A percentile compares a stretch with the other conserved stretches of the same genome.
Evolutionary conservation across 2,113 vertebrate species (phyloP).

Genomic region (Mobula hypostoma): DNA sequence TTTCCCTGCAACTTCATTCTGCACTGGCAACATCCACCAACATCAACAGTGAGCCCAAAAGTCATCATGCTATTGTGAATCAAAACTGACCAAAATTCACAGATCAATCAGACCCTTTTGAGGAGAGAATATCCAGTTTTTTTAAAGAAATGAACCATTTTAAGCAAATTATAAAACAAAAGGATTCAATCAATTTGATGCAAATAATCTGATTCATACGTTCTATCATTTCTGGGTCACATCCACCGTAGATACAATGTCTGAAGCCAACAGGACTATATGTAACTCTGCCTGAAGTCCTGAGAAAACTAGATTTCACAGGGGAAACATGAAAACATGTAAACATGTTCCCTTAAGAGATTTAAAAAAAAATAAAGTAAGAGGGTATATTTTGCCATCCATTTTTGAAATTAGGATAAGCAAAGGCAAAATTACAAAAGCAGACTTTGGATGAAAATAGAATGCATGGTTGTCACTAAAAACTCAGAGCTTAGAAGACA

Average conservation of each 20-base stretch:
- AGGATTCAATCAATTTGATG: neutral
- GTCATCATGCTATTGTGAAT: neutral
- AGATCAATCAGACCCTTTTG: neutral
- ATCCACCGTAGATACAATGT: neutral
- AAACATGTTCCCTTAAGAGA: neutral
- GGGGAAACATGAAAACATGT: neutral
- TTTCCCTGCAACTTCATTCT: neutral
- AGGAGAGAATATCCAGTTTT: neutral
- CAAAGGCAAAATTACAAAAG: neutral
- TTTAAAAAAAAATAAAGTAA: too few relatives aligned
- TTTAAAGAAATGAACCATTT: neutral
- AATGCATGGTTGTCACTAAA: neutral
- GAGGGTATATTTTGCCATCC: neutral
- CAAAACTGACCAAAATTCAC: neutral
- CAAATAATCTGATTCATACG: neutral
- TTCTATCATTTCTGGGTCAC: neutral
- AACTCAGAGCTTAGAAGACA: neutral
- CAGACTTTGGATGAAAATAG: neutral
- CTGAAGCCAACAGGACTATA: neutral
- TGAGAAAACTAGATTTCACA: neutral
- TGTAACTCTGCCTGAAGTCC: slow-evolving; percentile 7
- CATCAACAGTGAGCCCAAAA: neutral
- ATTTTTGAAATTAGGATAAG: neutral
- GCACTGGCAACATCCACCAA: neutral
- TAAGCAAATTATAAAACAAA: neutral